Percentiles rank a stretch among this genome's conserved stretches.
phyloP scores from a whole-genome alignment of 2,797 vertebrate species.

The Toxotes lorentzi region DNA sequence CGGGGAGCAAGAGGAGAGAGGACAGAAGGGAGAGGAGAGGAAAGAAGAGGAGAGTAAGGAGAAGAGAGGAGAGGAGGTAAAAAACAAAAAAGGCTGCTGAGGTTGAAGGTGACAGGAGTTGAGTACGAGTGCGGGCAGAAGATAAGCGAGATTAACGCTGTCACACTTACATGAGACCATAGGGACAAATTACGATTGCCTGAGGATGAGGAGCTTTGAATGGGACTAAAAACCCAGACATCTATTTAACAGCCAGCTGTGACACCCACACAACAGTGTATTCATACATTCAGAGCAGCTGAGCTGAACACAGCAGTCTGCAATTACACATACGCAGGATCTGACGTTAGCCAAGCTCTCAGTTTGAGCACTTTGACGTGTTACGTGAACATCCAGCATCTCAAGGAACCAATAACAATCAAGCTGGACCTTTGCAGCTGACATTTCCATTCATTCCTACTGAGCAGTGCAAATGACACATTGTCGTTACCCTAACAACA shows the following conservation, averaged over 20 bases:
- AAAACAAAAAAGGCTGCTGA: background rate
- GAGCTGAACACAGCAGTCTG: constrained; percentile 4
- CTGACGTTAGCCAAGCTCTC: constrained; percentile 22
- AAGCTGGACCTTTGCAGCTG: background rate
- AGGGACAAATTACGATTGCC: constrained; percentile 33
- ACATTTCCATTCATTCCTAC: background rate
- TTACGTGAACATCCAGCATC: background rate
- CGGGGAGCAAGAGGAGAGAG: constrained; percentile 3
- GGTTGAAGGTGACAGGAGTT: constrained; percentile 26
- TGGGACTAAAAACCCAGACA: constrained; percentile 47
- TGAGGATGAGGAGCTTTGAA: constrained; percentile 41
- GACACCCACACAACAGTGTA: constrained; percentile 43
- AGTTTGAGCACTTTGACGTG: background rate
- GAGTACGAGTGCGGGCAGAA: constrained; percentile 6
- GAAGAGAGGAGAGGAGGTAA: constrained; percentile 10
- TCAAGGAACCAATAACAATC: constrained; percentile 16
- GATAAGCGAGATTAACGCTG: constrained; percentile 51
- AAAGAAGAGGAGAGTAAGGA: background rate
- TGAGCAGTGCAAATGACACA: background rate
- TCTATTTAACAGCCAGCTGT: constrained; percentile 67
- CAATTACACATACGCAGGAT: constrained; percentile 40
- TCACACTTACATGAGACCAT: constrained; percentile 31
- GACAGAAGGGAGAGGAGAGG: background rate
- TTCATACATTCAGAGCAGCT: constrained; percentile 47
- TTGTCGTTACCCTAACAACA: background rate